phyloP scores from a whole-genome alignment of 2,113 vertebrate species.

The Mola mola region DNA sequence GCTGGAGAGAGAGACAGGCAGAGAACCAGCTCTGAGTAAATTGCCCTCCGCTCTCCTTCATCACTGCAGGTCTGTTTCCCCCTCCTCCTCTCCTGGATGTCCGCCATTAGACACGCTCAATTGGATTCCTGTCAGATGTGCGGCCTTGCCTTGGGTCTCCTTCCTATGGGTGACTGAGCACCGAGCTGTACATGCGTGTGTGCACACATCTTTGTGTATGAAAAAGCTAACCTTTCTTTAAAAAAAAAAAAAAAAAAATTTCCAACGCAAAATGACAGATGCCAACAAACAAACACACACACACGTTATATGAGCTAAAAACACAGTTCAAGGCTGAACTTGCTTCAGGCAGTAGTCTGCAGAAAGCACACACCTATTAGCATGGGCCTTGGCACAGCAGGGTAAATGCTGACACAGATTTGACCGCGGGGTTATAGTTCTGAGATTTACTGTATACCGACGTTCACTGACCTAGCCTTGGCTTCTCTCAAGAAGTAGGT shows the following conservation, averaged over 20 bases:
- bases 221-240: constrained; percentile 40
- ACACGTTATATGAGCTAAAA: neutral
- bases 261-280: constrained; percentile 48
- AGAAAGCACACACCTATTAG: constrained; percentile 58
- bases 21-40: constrained; percentile 53
- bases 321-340: constrained; percentile 52
- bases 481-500: constrained; percentile 52
- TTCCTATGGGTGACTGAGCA: constrained; percentile 79
- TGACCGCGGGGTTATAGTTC: constrained; percentile 63
- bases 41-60: constrained; percentile 73
- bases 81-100: constrained; percentile 76
- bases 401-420: constrained; percentile 73
- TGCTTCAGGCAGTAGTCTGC: constrained; percentile 35
- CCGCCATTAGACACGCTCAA: constrained; percentile 80
- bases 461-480: constrained; percentile 65
- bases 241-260: constrained; percentile 30
- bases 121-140: constrained; percentile 82
- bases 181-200: constrained; percentile 53
- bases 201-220: constrained; percentile 30
- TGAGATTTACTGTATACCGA: constrained; percentile 67
- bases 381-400: constrained; percentile 60
- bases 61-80: constrained; percentile 67
- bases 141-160: constrained; percentile 77
- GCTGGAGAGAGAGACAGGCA: constrained; percentile 13
- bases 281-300: constrained; percentile 22